A percentile compares a stretch with the other conserved stretches of the same genome.
These are phyloP conservation scores for Pharmacophagus antenor DNA, from an alignment of 2,888 invertebrate species.

Conservation along the genomic window DNA sequence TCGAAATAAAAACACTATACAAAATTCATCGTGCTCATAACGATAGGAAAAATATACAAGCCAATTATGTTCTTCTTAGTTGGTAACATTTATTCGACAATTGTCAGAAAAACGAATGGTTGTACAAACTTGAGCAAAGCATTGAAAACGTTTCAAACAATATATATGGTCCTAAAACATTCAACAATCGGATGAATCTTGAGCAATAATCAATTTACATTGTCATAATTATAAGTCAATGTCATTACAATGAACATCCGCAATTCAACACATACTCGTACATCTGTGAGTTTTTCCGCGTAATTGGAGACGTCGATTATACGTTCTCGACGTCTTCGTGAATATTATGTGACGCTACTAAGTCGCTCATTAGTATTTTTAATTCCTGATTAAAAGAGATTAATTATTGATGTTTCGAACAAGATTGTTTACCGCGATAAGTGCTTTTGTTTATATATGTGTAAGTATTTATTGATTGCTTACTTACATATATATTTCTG, in stretches of 20 bases:
- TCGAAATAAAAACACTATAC: no score
- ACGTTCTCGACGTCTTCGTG: neutral
- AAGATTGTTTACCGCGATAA: neutral
- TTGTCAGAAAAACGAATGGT: neutral
- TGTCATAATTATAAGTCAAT: constrained; percentile 1
- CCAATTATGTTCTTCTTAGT: no score
- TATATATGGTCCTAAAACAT: constrained; percentile 5
- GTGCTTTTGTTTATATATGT: neutral
- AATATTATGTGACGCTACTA: neutral
- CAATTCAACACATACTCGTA: constrained; percentile 2
- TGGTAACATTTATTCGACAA: no score
- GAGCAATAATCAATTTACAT: neutral
- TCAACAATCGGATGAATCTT: constrained; percentile 11
- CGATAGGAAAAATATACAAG: no score
- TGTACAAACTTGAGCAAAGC: neutral
- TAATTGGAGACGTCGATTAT: constrained; percentile 8
- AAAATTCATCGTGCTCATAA: no score
- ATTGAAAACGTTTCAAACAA: constrained; percentile 9
- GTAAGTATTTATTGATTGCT: neutral
- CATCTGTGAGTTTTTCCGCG: constrained; percentile 14
- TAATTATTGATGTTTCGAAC: neutral
- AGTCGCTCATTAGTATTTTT: neutral
- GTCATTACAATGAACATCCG: constrained; percentile 2
- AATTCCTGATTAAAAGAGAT: neutral
- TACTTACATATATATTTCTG: neutral